Conservation (phyloP, 64 coral and sea anemone species). For the Trachythela sp. region DNA sequence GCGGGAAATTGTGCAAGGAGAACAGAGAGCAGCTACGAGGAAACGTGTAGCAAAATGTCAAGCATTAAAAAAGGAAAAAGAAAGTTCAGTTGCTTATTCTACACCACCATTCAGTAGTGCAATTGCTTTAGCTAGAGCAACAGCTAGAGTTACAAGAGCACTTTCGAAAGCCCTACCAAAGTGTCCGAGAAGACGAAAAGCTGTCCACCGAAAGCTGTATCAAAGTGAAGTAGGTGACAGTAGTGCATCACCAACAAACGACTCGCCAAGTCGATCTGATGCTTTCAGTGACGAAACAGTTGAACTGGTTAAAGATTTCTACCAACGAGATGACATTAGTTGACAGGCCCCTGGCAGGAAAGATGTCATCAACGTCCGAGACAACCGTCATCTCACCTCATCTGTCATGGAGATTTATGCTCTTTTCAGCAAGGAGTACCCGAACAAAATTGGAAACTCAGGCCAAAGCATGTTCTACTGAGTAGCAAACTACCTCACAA, state of each 20-base stretch:
- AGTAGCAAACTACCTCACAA: constrained; percentile 10
- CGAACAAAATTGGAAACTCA: constrained; percentile 1
- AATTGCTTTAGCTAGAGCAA: neutral
- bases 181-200: neutral
- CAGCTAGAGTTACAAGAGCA: constrained; percentile 3
- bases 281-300: neutral
- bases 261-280: neutral
- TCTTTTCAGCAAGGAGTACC: constrained; percentile 21
- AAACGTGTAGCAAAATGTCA: neutral
- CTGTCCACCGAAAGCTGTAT: neutral
- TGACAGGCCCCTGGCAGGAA: constrained; percentile 48
- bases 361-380: constrained; percentile 55
- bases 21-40: neutral
- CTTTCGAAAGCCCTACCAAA: neutral
- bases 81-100: neutral
- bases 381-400: constrained; percentile 31
- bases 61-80: neutral
- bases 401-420: neutral
- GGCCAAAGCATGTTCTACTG: constrained; percentile 29
- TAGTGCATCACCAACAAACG: neutral
- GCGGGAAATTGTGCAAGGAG: neutral
- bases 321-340: neutral
- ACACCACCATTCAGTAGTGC: neutral
- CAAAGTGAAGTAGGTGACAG: neutral
- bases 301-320: too few species aligned